Conservation (phyloP, 37 sponge, comb jelly and placozoan genomes). For the Haliclona indistincta region DNA sequence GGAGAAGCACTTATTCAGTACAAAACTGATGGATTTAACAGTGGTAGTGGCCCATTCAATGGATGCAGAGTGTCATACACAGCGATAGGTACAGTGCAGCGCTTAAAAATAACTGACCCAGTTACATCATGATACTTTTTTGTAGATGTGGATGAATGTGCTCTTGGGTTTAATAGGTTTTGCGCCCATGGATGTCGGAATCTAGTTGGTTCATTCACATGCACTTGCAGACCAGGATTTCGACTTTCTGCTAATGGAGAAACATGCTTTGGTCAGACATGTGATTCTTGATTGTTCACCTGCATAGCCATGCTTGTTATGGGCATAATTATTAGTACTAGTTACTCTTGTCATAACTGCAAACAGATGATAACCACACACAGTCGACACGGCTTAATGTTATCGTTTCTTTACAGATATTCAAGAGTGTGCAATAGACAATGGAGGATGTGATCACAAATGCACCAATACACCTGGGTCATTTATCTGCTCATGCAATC, state of each 20-base stretch:
- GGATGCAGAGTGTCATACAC: not conserved
- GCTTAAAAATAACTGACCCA: not conserved
- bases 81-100: too few relatives aligned
- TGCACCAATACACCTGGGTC: conserved; percentile 75
- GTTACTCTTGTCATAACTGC: too few relatives aligned
- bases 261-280: conserved; percentile 59
- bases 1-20: too few relatives aligned
- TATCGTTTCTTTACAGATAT: too few relatives aligned
- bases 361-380: too few relatives aligned
- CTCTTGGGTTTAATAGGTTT: not conserved
- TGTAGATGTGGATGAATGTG: conserved; percentile 55
- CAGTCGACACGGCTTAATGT: too few relatives aligned
- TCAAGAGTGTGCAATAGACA: conserved; percentile 64
- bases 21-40: too few relatives aligned
- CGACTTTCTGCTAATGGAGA: conserved; percentile 43
- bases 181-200: conserved; percentile 56
- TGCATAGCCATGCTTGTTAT: not conserved
- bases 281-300: not conserved
- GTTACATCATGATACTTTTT: not conserved
- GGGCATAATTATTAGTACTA: too few relatives aligned
- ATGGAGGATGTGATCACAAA: conserved; percentile 58
- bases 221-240: conserved; percentile 47
- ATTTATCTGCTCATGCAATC: conserved; percentile 53
- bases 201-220: conserved; percentile 24
- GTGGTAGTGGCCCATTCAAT: too few relatives aligned